These are phyloP conservation scores for Rutilus rutilus DNA, from an alignment of 2,113 vertebrate species.

Conservation along the genomic window DNA sequence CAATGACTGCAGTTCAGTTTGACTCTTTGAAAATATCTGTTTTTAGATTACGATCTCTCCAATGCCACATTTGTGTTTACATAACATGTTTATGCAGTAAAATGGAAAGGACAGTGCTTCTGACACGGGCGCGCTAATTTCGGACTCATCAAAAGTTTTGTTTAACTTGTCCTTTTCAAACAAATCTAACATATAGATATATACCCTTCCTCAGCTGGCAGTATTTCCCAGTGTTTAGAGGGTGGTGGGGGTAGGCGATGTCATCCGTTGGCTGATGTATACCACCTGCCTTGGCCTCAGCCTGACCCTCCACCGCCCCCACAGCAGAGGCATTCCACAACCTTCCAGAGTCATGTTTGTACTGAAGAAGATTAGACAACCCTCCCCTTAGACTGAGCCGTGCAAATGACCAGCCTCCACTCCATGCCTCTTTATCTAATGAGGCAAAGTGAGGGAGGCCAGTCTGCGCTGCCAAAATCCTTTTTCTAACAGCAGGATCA, in stretches of 20 bases:
- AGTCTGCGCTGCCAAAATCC: conserved; percentile 28
- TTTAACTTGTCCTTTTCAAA: conserved; percentile 24
- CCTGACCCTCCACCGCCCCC: conserved; percentile 77
- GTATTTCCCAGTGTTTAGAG: conserved; percentile 75
- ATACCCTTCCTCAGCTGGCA: conserved; percentile 40
- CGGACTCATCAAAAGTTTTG: not conserved
- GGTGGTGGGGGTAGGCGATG: conserved; percentile 72
- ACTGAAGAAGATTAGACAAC: conserved; percentile 66
- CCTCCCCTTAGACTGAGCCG: conserved; percentile 47
- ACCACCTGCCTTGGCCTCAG: conserved; percentile 81
- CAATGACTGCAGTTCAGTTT: not conserved
- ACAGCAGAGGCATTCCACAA: conserved; percentile 77
- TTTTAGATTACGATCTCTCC: not conserved
- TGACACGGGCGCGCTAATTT: not conserved
- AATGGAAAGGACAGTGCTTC: not conserved
- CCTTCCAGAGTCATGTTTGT: conserved; percentile 78
- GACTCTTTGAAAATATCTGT: too few species aligned
- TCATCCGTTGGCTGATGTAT: conserved; percentile 78
- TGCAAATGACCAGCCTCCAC: conserved; percentile 43
- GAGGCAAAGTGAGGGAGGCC: conserved; percentile 20
- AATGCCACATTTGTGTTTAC: not conserved
- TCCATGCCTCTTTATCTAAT: conserved; percentile 45
- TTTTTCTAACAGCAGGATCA: not conserved
- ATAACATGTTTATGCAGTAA: not conserved
- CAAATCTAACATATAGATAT: not conserved